Percentiles rank a stretch among this genome's conserved stretches.
phyloP scores from a whole-genome alignment of 2,797 vertebrate genomes.

The Melanogrammus aeglefinus region DNA sequence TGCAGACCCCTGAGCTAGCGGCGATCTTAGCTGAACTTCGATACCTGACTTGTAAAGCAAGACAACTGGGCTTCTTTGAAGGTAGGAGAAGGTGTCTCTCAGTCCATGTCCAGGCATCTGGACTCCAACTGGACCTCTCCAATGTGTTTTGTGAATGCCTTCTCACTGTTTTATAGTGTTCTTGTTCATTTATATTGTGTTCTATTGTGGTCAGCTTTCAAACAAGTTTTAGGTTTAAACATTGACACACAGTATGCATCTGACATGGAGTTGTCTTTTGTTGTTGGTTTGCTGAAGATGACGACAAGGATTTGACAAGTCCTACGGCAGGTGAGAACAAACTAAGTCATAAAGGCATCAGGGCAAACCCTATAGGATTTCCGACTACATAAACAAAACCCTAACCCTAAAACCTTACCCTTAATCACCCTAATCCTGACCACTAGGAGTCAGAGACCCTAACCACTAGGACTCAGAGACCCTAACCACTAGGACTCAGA shows the following conservation, averaged over 20 bases:
- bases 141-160: not conserved
- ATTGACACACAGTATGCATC: not conserved
- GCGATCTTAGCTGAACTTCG: slow-evolving; percentile 53
- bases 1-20: slow-evolving; percentile 48
- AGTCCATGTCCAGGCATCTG: not conserved
- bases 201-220: not conserved
- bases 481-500: too few species aligned
- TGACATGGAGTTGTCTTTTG: not conserved
- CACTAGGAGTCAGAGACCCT: too few species aligned
- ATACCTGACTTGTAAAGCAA: slow-evolving; percentile 40
- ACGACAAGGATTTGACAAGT: not conserved
- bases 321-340: not conserved
- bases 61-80: slow-evolving; percentile 20
- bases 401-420: not conserved
- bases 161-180: not conserved
- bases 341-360: too few species aligned
- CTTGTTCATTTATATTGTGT: not conserved
- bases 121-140: not conserved
- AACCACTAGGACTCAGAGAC: too few species aligned
- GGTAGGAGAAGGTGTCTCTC: not conserved
- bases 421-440: not conserved
- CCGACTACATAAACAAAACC: not conserved
- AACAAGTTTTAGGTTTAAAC: not conserved
- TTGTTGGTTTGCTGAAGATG: not conserved
- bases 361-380: too few species aligned